Percentiles rank a stretch among this genome's conserved stretches.
Evolutionary conservation across 2,888 invertebrate genomes (phyloP).

Genomic region (Gastracanthus pulcherrimus): DNA sequence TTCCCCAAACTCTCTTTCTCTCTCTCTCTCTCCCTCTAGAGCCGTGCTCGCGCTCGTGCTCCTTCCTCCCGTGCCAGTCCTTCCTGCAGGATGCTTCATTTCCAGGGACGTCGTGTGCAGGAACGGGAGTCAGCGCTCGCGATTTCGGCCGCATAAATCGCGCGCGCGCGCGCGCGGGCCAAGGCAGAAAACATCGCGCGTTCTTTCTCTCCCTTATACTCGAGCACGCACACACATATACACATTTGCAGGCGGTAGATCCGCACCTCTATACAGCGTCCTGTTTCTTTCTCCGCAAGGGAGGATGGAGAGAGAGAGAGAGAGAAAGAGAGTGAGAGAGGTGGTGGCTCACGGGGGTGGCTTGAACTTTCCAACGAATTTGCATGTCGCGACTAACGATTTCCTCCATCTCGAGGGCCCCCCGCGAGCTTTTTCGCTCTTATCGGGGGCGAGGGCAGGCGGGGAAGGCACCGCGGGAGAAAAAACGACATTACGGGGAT

Average conservation of each 20-base stretch:
- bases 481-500: slow-evolving; percentile 43
- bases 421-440: slow-evolving; percentile 62
- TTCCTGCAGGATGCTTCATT: slow-evolving; percentile 66
- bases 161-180: no score
- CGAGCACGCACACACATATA: not conserved
- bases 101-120: slow-evolving; percentile 65
- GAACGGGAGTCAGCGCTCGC: slow-evolving; percentile 58
- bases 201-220: not conserved
- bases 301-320: not conserved
- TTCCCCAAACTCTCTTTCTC: slow-evolving; percentile 51
- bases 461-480: not conserved
- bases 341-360: slow-evolving; percentile 40
- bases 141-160: slow-evolving; percentile 71
- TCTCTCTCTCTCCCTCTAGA: slow-evolving; percentile 28
- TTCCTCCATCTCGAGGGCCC: slow-evolving; percentile 69
- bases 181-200: slow-evolving; percentile 56
- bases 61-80: no score
- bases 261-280: slow-evolving; percentile 16
- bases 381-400: slow-evolving; percentile 75
- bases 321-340: no score
- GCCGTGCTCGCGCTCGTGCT: not conserved
- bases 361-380: slow-evolving; percentile 72
- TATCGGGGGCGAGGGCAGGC: slow-evolving; percentile 43
- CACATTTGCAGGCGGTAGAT: no score
- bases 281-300: slow-evolving; percentile 57